Conservation (phyloP, 2,113 vertebrate genomes). For the Acrocephalus kingi region DNA sequence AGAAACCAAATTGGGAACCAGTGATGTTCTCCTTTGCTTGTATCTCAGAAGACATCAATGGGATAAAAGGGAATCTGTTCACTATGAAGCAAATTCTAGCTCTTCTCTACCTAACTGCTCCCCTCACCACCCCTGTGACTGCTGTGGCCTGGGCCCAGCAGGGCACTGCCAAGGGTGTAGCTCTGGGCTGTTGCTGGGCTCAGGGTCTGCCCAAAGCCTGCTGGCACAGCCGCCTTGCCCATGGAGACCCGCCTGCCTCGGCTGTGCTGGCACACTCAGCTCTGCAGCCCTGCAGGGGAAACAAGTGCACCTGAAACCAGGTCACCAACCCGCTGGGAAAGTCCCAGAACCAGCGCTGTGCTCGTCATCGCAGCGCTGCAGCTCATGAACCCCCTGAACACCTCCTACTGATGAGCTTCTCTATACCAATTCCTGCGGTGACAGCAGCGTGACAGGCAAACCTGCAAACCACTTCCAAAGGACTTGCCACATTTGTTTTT, state of each 20-base stretch:
- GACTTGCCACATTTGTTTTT: neutral
- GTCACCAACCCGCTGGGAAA: neutral
- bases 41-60: neutral
- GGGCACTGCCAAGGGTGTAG: fast-evolving
- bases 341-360: neutral
- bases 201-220: neutral
- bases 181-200: neutral
- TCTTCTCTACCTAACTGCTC: neutral
- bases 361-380: neutral
- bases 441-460: neutral
- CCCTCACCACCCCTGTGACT: neutral
- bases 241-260: fast-evolving
- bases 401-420: neutral
- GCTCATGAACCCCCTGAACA: neutral
- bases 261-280: neutral
- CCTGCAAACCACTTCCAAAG: neutral
- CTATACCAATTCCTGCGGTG: neutral
- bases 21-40: neutral
- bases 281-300: neutral
- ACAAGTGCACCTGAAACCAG: constrained; percentile 34
- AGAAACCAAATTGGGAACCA: neutral
- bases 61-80: neutral
- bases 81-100: neutral
- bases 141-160: neutral
- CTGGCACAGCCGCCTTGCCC: neutral